Base-by-base conservation (phyloP, 1,140 invertebrate species). In the Trichonephila clavata region DNA sequence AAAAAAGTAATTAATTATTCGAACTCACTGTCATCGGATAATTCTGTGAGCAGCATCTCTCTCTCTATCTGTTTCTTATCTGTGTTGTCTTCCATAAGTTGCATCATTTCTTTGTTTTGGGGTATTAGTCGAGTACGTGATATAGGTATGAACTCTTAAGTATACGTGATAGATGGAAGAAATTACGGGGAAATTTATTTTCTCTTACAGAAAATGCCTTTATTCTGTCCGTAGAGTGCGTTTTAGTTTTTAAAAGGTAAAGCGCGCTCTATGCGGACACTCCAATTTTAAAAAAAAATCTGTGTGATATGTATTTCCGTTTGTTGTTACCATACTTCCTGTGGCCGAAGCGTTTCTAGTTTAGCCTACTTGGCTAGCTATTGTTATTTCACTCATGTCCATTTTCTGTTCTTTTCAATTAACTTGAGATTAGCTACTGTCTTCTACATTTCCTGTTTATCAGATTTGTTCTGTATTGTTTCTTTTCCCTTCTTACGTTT, bases 311-410 rank as follows among this genome's bases (percentile, higher is more conserved):
- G 71, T 18, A 18, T 77, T 77, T 77, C 71, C 71, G 71, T 77
- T 77, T 77, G 10, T 39, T 77, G 16, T 24, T 77, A 18, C 27
- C 27, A 18, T 39, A 39, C 71, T 77, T 77, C 71, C 71, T 77
- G 71, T 14, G 71, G 32, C 71, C 16, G 71, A 13, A 18, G 71
- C 20, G 18, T 39, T 39, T 27, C 27, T 18, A 27, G 18, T 20
- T 77, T 77, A 77, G 16, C 32, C 71, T 68, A 68, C 8, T 68
- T 68, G 65, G 24, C 27, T 7, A 20, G 16, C 71, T 77, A 77
- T 77, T 77, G 71, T 77, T 77, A 77, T 77, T 77, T 77, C 71
- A 68, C 71, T 39, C 71, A 20, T 32, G 68, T 32, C 10, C n/a
- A 24, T 14, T 68, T 68, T 32, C 71, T 20, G 71, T 20, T 77